Evolutionary conservation across 2,797 vertebrate species (phyloP), one percentile per base, ranked within the genome.

Genomic region (Sus cebifrons): DNA sequence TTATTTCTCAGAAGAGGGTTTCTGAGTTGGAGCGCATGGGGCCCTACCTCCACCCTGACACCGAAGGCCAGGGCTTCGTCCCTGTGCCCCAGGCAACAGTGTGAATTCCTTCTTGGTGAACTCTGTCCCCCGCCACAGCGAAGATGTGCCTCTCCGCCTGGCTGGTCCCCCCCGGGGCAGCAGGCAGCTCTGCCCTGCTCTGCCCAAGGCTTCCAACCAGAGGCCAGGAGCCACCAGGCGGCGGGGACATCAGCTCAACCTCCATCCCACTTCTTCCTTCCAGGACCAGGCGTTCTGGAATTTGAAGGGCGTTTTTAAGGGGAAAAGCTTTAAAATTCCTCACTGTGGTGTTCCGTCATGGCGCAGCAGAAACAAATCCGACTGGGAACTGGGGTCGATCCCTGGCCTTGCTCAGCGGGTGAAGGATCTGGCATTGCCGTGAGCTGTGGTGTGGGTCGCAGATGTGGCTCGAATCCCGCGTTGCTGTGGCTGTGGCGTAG

Each of bases 131-230:
- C 32, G 9, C 56, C 62, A 14, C 32, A 60, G 44, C 7, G 6
- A 49, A 3, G 3, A n/a, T 5, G 25, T 83, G 32, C 29, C 21
- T 56, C 36, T 5, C 17, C 58, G 29, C 58, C n/a, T 29, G 27
- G 68, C 3, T 70, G 23, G 27, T 29, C 13, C 18, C 6, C 6
- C 44, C 73, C 23, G 44, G 44, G 44, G 44, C 5, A 1, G 44
- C 15, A 36, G n/a, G 54, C 54, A 56, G 56, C 74, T 87, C 32
- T 2, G 1, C 15, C 17, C 36, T 21, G 21, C 25, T 75, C 64
- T 27, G 2, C 75, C 12, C 0, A 2, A 65, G 17, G 16, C 32
- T 70, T 64, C 44, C 70, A 0, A 0, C 40, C 27, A 12, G 9
- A 54, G 13, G 23, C 29, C 20, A 77, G 56, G 62, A 68, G 21